Conservation (phyloP, 2,113 vertebrate genomes). For the Malurus cyaneus region DNA sequence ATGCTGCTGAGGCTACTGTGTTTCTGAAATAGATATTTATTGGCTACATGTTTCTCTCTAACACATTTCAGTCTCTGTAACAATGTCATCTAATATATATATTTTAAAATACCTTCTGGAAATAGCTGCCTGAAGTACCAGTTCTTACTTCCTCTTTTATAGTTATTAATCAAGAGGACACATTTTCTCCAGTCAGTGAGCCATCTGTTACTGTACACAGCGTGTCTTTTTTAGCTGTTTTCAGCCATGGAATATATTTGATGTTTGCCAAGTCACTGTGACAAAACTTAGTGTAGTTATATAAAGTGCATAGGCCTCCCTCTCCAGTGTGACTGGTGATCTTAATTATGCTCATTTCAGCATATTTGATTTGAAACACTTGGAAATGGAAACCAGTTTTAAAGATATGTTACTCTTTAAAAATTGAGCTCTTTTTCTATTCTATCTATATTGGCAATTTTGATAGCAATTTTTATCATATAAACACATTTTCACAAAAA, state of each 20-base stretch:
- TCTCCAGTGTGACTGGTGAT: not conserved
- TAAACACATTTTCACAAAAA: not conserved
- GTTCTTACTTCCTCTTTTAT: not conserved
- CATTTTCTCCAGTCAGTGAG: not conserved
- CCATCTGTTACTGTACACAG: not conserved
- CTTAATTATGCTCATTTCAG: not conserved
- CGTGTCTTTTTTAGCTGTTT: not conserved
- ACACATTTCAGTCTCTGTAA: not conserved
- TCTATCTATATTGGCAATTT: not conserved
- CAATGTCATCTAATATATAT: not conserved
- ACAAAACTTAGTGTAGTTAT: not conserved
- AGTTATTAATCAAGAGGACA: not conserved
- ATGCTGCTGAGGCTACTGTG: not conserved
- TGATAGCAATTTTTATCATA: not conserved
- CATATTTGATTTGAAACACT: not conserved
- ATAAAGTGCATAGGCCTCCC: not conserved
- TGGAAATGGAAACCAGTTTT: not conserved
- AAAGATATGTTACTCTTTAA: not conserved
- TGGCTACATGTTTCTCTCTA: not conserved
- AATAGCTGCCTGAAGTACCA: not conserved
- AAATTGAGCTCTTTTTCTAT: not conserved
- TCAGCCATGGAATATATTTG: not conserved
- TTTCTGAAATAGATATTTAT: not conserved
- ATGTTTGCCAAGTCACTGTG: not conserved
- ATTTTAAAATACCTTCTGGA: not conserved